These are phyloP conservation scores for Sternarchorhynchus goeldii DNA, from an alignment of 2,797 vertebrate species.

Conservation along the genomic window DNA sequence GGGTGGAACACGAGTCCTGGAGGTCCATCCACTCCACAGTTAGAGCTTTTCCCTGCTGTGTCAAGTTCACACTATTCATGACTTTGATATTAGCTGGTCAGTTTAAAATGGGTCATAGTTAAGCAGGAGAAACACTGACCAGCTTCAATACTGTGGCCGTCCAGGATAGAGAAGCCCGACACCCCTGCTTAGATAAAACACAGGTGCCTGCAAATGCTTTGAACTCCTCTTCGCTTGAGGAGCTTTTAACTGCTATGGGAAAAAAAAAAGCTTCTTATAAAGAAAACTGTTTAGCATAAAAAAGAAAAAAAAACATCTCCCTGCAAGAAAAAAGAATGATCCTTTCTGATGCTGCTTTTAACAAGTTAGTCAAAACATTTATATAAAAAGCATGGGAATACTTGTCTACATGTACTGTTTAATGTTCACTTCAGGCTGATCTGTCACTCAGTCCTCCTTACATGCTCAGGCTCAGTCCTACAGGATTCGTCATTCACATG, in stretches of 20 bases:
- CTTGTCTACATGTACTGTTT: slow-evolving; percentile 46
- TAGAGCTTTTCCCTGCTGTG: not conserved
- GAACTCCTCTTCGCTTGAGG: slow-evolving; percentile 67
- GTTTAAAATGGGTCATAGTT: not conserved
- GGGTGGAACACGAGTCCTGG: slow-evolving; percentile 10
- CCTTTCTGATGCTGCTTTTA: slow-evolving; percentile 75
- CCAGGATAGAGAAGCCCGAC: not conserved
- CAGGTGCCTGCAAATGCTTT: slow-evolving; percentile 73
- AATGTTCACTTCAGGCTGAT: slow-evolving; percentile 11
- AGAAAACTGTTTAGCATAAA: slow-evolving; percentile 34
- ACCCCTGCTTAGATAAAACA: slow-evolving; percentile 73
- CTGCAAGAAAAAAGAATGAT: slow-evolving; percentile 68
- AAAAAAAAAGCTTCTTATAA: slow-evolving; percentile 12
- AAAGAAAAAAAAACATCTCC: slow-evolving; percentile 68
- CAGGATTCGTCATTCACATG: not conserved
- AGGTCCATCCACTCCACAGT: not conserved
- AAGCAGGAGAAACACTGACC: not conserved
- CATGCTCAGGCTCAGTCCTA: not conserved
- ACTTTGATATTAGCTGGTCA: not conserved
- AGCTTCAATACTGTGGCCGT: not conserved
- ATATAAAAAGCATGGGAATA: slow-evolving; percentile 56
- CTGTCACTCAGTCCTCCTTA: not conserved
- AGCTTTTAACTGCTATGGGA: slow-evolving; percentile 58
- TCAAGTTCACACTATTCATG: not conserved
- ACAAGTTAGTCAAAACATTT: slow-evolving; percentile 72